Percentiles rank a stretch among this genome's conserved stretches.
Evolutionary conservation across 2,113 vertebrate genomes (phyloP).

Genomic region (Muntiacus muntjak): DNA sequence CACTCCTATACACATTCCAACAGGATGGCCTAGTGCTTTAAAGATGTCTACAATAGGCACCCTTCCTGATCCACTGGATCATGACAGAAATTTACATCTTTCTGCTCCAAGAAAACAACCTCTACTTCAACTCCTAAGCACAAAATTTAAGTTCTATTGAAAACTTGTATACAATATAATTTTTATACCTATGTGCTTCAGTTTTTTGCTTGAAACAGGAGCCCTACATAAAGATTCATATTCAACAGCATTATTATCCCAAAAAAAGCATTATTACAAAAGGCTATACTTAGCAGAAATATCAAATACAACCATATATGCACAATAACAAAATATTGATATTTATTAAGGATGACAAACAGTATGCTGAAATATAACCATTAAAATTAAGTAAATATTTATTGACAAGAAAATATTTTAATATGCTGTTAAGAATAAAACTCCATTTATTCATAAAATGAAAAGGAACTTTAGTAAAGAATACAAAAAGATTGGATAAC

Average conservation of each 20-base stretch:
- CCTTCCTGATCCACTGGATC: not conserved
- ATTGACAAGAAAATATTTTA: constrained; percentile 13
- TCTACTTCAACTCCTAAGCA: not conserved
- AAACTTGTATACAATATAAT: not conserved
- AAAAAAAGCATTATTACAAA: not conserved
- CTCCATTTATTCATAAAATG: not conserved
- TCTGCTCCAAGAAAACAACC: constrained; percentile 5
- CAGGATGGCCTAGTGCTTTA: not conserved
- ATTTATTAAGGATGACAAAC: not conserved
- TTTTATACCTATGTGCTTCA: not conserved
- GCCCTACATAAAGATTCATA: not conserved
- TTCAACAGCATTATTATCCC: not conserved
- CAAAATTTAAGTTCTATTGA: not conserved
- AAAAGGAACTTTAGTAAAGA: constrained; percentile 1
- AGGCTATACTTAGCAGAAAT: not conserved
- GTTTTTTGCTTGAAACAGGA: not conserved
- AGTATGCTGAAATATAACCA: not conserved
- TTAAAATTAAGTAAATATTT: not conserved
- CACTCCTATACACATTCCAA: constrained; percentile 27
- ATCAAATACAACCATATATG: not conserved
- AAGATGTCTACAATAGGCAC: not conserved
- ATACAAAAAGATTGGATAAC: not conserved
- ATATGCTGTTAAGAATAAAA: not conserved
- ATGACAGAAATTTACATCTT: not conserved
- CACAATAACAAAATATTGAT: not conserved